Percentiles rank a stretch among this genome's conserved stretches.
Conservation (phyloP, 2,888 invertebrate genomes). For the Argyresthia albistria region DNA sequence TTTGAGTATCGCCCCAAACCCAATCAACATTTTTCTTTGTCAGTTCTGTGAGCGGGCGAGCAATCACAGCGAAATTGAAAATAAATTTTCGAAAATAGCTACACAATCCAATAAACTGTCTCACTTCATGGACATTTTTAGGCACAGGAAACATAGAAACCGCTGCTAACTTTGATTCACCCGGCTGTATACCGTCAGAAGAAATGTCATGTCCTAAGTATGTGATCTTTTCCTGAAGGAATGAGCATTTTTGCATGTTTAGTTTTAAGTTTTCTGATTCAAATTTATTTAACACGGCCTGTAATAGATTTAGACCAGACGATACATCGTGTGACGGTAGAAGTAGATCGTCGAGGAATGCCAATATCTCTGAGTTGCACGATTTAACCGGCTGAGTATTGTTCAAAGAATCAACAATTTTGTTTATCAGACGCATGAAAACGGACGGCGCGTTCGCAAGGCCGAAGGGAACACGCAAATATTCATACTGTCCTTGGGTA, state of each 20-base stretch:
- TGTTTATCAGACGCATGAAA: constrained; percentile 4
- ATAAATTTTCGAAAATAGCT: constrained; percentile 15
- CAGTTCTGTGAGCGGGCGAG: constrained; percentile 13
- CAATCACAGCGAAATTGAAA: constrained; percentile 12
- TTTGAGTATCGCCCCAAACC: constrained; percentile 11
- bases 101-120: constrained; percentile 13
- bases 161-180: constrained; percentile 3
- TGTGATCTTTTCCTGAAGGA: constrained; percentile 1
- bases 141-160: constrained; percentile 10
- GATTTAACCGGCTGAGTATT: background rate
- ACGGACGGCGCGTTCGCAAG: constrained; percentile 15
- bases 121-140: constrained; percentile 8
- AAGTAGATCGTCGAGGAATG: constrained; percentile 14
- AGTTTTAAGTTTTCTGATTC: background rate
- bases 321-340: constrained; percentile 8
- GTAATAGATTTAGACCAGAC: background rate
- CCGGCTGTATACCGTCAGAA: background rate
- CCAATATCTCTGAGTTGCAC: background rate
- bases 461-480: constrained; percentile 15
- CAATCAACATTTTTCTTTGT: constrained; percentile 11
- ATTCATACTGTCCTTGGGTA: constrained; percentile 16
- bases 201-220: constrained; percentile 4
- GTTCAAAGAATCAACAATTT: constrained; percentile 9
- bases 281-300: background rate
- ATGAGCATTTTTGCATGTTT: constrained; percentile 2